These are phyloP conservation scores for Tapirus indicus DNA, from an alignment of 2,797 vertebrate genomes.

Conservation along the genomic window DNA sequence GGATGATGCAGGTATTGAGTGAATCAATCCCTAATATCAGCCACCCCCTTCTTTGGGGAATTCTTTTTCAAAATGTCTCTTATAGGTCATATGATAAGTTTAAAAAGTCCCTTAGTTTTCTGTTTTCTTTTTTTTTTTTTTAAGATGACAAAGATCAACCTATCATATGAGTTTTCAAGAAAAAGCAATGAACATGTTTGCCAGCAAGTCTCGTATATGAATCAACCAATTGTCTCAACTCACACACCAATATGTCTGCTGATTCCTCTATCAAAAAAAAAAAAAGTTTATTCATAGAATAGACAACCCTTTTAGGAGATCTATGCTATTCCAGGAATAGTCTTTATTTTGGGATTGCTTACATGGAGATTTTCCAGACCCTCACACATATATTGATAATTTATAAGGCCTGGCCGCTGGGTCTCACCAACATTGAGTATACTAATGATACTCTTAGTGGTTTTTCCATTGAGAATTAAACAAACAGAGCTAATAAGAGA, in stretches of 20 bases:
- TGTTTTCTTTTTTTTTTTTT: background rate
- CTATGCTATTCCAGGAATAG: background rate
- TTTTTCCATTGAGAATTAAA: constrained; percentile 27
- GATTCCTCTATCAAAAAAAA: background rate
- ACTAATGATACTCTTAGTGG: background rate
- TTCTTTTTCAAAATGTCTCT: constrained; percentile 45
- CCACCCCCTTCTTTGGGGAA: background rate
- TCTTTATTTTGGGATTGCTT: background rate
- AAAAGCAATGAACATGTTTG: constrained; percentile 34
- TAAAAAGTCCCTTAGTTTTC: background rate
- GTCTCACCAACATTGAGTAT: background rate
- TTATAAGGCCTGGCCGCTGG: background rate
- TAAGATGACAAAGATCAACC: constrained; percentile 8
- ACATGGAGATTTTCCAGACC: background rate
- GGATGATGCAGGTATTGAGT: background rate
- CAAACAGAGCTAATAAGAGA: background rate
- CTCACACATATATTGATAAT: background rate
- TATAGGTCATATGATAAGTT: background rate
- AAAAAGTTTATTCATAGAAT: background rate
- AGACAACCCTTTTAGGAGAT: background rate
- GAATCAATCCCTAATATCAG: background rate
- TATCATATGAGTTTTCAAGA: background rate
- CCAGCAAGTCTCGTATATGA: constrained; percentile 20
- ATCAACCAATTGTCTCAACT: background rate
- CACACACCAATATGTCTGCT: background rate